These are phyloP conservation scores for Microcebus lehilahytsara DNA, from an alignment of 2,113 vertebrate genomes.

Conservation along the genomic window DNA sequence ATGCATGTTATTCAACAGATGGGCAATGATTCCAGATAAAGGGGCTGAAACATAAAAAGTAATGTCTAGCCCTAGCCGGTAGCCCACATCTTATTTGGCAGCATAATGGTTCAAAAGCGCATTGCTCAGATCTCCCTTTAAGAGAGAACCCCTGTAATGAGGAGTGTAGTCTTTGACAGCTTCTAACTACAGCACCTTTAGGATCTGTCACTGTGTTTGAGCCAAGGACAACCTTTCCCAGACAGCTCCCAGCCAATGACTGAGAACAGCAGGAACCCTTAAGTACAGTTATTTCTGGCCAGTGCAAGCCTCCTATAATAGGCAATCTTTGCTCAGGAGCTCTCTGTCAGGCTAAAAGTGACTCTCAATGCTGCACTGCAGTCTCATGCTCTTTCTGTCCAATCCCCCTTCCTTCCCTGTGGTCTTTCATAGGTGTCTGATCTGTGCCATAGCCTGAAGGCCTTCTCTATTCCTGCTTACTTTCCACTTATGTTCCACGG, in stretches of 20 bases:
- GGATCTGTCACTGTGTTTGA: not conserved
- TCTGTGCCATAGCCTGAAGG: not conserved
- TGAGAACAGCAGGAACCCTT: not conserved
- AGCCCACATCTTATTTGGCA: not conserved
- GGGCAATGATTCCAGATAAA: not conserved
- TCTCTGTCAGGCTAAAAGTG: not conserved
- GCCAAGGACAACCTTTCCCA: not conserved
- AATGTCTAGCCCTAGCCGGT: not conserved
- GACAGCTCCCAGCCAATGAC: not conserved
- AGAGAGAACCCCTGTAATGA: not conserved
- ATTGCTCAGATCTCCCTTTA: not conserved
- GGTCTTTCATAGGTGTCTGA: not conserved
- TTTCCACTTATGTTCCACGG: not conserved
- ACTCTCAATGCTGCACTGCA: not conserved
- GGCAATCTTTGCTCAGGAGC: not conserved
- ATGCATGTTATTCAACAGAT: not conserved
- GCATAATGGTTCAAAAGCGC: not conserved
- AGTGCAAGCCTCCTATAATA: not conserved
- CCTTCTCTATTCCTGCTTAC: not conserved
- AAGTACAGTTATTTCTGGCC: not conserved
- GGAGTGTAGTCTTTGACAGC: not conserved
- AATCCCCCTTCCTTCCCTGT: not conserved
- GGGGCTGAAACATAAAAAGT: not conserved
- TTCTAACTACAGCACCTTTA: not conserved
- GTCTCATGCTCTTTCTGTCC: not conserved